Base-by-base conservation (phyloP, 1,140 invertebrate genomes). In the Heterodera schachtii region DNA sequence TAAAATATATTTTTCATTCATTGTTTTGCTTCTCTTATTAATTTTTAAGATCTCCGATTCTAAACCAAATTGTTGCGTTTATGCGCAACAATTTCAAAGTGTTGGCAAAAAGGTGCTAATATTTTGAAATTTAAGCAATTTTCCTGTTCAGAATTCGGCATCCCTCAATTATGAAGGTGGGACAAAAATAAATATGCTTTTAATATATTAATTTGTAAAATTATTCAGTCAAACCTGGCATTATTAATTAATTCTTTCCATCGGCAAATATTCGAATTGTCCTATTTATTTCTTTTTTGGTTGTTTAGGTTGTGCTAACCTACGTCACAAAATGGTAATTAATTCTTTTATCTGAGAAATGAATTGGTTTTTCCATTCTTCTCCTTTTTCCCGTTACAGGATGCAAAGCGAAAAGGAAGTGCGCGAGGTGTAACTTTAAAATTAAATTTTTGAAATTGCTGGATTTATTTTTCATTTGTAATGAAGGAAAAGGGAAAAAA, bases 321-420 rank as follows among this genome's bases (percentile, higher is more conserved):
- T 78, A 69, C 46, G 70, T 78, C 47, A 78, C 77, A 21, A 78
- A 78, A 69, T 78, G 77, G 77, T 64, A 64, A 64, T 64, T 11
- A 11, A 3, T 52, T 52, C 52, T 52, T 52, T 52, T 52, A n/a
- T n/a, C 8, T 52, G 52, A 31, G 31, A 31, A 31, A 0, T 31
- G 31, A 31, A 31, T 52, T 52, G 52, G 9, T 16, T 11, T 52
- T 52, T 8, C 52, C 52, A 52, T 52, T 52, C 52, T 52, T 31
- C 31, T 31, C 31, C 31, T 31, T 31, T 31, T 31, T 11, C 49
- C 13, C 5, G 11, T 64, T 4, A 16, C 19, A 64, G 57, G 57
- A 64, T 78, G 57, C 66, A 70, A 52, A 69, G 64, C 66, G 77
- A 78, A 31, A 41, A n/a, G 43, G 77, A 78, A 52, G 9, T 78